A percentile compares a stretch with the other conserved stretches of the same genome.
Evolutionary conservation across 2,797 vertebrate species (phyloP).

Genomic region (Strix occidentalis): DNA sequence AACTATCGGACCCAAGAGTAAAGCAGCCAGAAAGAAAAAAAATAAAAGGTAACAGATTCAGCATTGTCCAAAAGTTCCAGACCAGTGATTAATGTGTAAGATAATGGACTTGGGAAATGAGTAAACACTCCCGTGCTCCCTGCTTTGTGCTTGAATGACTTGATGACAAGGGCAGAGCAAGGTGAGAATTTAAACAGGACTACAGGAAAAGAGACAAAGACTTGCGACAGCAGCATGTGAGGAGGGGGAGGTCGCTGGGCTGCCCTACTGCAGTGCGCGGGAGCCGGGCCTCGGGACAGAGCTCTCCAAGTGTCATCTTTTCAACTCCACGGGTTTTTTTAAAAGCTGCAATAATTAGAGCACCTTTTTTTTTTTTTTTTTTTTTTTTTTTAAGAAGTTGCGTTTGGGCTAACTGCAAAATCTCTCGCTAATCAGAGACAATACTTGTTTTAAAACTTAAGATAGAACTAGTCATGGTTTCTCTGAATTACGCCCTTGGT

Average conservation of each 20-base stretch:
- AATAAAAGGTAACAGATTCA: conserved; percentile 86
- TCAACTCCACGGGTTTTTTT: background rate
- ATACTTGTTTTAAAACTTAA: background rate
- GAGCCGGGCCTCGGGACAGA: background rate
- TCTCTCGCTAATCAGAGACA: background rate
- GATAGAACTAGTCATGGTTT: background rate
- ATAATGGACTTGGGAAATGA: conserved; percentile 99
- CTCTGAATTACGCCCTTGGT: background rate
- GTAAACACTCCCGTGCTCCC: conserved; percentile 99
- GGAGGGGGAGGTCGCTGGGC: conserved; percentile 67
- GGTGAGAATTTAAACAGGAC: conserved; percentile 99
- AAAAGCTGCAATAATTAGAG: background rate
- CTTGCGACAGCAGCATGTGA: conserved; percentile 68
- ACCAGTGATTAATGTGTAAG: conserved; percentile 99
- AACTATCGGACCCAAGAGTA: conserved; percentile 73
- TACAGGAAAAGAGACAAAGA: conserved; percentile 84
- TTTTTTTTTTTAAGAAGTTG: background rate
- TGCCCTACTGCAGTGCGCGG: conserved; percentile 39
- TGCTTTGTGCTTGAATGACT: conserved; percentile 99
- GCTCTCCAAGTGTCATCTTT: background rate
- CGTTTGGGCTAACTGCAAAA: background rate
- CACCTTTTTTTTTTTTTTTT: too few relatives aligned
- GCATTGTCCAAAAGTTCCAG: conserved; percentile 98
- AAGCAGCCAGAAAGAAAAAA: conserved; percentile 67
- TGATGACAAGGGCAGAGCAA: conserved; percentile 99